Conservation (phyloP, 2,888 invertebrate genomes). For the Cryptocephalus primarius region DNA sequence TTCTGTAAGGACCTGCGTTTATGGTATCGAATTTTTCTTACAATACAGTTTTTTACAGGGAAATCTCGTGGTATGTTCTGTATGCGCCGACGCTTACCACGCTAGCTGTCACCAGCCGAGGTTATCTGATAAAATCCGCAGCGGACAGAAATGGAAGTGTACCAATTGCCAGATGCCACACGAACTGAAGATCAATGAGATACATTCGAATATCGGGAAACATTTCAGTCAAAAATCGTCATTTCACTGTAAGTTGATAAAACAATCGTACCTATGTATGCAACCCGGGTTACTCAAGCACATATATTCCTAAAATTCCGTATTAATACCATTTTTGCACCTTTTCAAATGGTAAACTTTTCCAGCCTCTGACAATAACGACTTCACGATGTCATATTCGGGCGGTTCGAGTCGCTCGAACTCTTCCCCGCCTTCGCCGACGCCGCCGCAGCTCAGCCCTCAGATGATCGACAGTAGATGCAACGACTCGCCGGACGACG, state of each 20-base stretch:
- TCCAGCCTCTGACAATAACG: slow-evolving; percentile 6
- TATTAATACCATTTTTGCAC: too few relatives aligned
- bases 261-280: too few relatives aligned
- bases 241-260: neutral
- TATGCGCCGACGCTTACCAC: slow-evolving; percentile 80
- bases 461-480: slow-evolving; percentile 17
- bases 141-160: slow-evolving; percentile 61
- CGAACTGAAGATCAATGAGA: slow-evolving; percentile 31
- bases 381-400: slow-evolving; percentile 5
- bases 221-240: slow-evolving; percentile 12
- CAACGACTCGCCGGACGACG: slow-evolving; percentile 7
- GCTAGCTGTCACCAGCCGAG: slow-evolving; percentile 67
- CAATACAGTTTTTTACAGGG: slow-evolving; percentile 20
- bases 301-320: too few relatives aligned
- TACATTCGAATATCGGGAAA: slow-evolving; percentile 30
- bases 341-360: neutral
- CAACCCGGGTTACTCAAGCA: too few relatives aligned
- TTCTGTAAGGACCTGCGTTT: slow-evolving; percentile 45
- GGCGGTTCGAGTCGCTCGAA: slow-evolving; percentile 6
- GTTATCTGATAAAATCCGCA: slow-evolving; percentile 45
- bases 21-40: too few relatives aligned
- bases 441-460: slow-evolving; percentile 31
- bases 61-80: slow-evolving; percentile 43
- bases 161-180: slow-evolving; percentile 47
- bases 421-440: slow-evolving; percentile 1